A percentile compares a stretch with the other conserved stretches of the same genome.
phyloP scores from a whole-genome alignment of 1,140 invertebrate species.

The Elysia chlorotica region DNA sequence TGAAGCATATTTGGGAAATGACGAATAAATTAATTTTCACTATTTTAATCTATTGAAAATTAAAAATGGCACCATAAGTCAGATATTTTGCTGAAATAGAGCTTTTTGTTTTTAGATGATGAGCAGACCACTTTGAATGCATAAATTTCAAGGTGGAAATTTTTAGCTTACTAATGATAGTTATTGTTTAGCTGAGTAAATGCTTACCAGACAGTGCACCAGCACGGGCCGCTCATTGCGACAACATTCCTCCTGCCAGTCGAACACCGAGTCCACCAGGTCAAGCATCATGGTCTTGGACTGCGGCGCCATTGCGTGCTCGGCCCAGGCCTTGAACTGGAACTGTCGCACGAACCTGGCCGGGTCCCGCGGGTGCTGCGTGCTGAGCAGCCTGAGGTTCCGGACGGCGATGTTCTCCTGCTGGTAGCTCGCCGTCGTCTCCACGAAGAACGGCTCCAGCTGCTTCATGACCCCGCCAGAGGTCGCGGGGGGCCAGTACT shows the following conservation, averaged over 20 bases:
- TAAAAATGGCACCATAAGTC: too few relatives aligned
- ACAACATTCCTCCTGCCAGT: slow-evolving; percentile 44
- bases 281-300: slow-evolving; percentile 52
- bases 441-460: slow-evolving; percentile 50
- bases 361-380: slow-evolving; percentile 32
- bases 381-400: slow-evolving; percentile 40
- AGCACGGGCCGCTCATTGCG: slow-evolving; percentile 41
- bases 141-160: too few relatives aligned
- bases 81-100: too few relatives aligned
- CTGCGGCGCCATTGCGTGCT: slow-evolving; percentile 46
- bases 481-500: slow-evolving; percentile 53
- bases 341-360: slow-evolving; percentile 47
- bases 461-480: too few relatives aligned
- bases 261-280: slow-evolving; percentile 44
- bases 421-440: slow-evolving; percentile 44
- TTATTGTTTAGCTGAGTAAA: too few relatives aligned
- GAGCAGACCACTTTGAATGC: too few relatives aligned
- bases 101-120: too few relatives aligned
- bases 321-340: slow-evolving; percentile 55
- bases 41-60: too few relatives aligned
- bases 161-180: too few relatives aligned
- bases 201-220: slow-evolving; percentile 55
- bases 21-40: too few relatives aligned
- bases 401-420: slow-evolving; percentile 51
- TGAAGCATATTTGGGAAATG: too few relatives aligned